Conservation (phyloP, 2,888 invertebrate genomes). For the Eupelmus urozonus region DNA sequence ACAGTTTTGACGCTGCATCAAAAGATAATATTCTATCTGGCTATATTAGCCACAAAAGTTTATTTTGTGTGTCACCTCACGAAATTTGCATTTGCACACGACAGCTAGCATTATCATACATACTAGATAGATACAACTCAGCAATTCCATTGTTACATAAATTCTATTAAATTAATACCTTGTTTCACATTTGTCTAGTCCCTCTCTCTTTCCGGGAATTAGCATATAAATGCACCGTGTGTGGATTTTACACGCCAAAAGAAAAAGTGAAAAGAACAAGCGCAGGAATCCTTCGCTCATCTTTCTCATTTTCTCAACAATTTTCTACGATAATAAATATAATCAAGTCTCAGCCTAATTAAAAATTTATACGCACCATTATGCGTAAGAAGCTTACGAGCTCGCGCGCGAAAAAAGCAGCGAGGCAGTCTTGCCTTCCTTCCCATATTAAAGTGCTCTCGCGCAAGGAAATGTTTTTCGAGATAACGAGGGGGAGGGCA, state of each 20-base stretch:
- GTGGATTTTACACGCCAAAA: too few relatives aligned
- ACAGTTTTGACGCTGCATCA: too few relatives aligned
- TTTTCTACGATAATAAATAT: constrained; percentile 47
- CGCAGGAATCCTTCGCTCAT: constrained; percentile 38
- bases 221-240: constrained; percentile 51
- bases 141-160: constrained; percentile 37
- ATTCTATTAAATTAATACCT: constrained; percentile 52
- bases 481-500: constrained; percentile 58
- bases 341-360: constrained; percentile 52
- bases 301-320: constrained; percentile 26
- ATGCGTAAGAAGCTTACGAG: constrained; percentile 38
- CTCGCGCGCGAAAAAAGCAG: constrained; percentile 35
- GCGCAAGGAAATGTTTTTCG: constrained; percentile 53
- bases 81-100: constrained; percentile 39
- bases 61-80: neutral
- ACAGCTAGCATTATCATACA: constrained; percentile 40
- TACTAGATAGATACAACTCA: constrained; percentile 19
- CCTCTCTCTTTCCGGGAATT: constrained; percentile 33
- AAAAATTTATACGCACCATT: constrained; percentile 50
- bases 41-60: constrained; percentile 1
- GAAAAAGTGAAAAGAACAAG: constrained; percentile 54
- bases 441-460: constrained; percentile 51
- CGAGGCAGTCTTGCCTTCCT: constrained; percentile 19
- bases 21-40: neutral
- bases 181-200: constrained; percentile 33